A percentile compares a stretch with the other conserved stretches of the same genome.
Evolutionary conservation across 2,113 vertebrate species (phyloP).

Genomic region (Anseranas semipalmata): DNA sequence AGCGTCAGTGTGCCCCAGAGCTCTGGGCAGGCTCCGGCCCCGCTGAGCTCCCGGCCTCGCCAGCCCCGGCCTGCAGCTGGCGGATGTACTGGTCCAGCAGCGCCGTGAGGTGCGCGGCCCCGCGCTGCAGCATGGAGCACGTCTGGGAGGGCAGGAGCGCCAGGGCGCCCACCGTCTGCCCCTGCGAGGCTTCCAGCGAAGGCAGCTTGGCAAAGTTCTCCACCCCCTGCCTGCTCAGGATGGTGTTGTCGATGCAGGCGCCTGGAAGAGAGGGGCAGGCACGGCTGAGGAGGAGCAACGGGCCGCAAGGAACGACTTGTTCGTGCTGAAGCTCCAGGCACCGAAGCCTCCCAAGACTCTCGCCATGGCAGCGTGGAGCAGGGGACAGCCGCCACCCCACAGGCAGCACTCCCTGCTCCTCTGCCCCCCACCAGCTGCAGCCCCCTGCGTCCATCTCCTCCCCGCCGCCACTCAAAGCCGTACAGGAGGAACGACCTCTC

Average conservation of each 20-base stretch:
- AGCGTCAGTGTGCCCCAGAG: not conserved
- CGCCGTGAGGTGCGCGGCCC: slow-evolving; percentile 75
- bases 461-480: not conserved
- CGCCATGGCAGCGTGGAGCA: too few species aligned
- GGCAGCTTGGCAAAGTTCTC: slow-evolving; percentile 86
- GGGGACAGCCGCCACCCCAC: not conserved
- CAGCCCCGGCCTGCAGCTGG: slow-evolving; percentile 54
- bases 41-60: accelerated
- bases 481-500: not conserved
- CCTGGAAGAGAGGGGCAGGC: slow-evolving; percentile 70
- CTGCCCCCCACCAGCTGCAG: too few species aligned
- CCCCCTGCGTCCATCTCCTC: accelerated
- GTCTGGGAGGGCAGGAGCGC: slow-evolving; percentile 78
- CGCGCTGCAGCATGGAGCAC: slow-evolving; percentile 77
- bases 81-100: slow-evolving; percentile 85
- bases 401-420: not conserved
- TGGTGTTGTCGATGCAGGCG: slow-evolving; percentile 85
- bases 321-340: not conserved
- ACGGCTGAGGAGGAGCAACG: not conserved
- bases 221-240: slow-evolving; percentile 87
- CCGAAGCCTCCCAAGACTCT: too few species aligned
- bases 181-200: slow-evolving; percentile 70
- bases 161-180: slow-evolving; percentile 82
- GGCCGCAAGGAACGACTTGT: accelerated
- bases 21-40: not conserved